A percentile compares a stretch with the other conserved stretches of the same genome.
phyloP scores from a whole-genome alignment of 2,888 invertebrate genomes.

The Thyatira batis region DNA sequence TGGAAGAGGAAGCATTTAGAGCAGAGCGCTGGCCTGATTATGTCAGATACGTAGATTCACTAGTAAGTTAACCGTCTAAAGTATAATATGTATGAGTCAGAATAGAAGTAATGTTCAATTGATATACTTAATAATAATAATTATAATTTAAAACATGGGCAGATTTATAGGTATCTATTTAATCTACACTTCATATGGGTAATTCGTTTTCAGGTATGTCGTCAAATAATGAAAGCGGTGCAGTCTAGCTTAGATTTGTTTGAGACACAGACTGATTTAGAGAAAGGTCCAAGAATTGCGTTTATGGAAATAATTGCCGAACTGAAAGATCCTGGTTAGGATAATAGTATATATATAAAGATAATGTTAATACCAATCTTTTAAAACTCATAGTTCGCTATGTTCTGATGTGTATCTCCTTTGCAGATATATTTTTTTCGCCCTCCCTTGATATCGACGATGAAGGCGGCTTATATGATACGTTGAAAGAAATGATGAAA shows the following conservation, averaged over 20 bases:
- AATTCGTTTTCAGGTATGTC: slow-evolving; percentile 64
- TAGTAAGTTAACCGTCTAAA: slow-evolving; percentile 61
- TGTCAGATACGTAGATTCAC: slow-evolving; percentile 71
- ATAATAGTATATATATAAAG: too few relatives aligned
- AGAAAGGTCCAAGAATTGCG: slow-evolving; percentile 82
- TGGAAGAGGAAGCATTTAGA: slow-evolving; percentile 65
- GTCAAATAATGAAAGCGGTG: slow-evolving; percentile 71
- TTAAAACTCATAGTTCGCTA: too few relatives aligned
- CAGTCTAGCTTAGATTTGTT: slow-evolving; percentile 82
- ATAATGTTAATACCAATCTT: too few relatives aligned
- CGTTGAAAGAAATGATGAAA: slow-evolving; percentile 86
- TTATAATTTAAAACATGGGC: too few relatives aligned
- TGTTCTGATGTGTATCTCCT: slow-evolving; percentile 4
- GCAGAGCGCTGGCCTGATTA: slow-evolving; percentile 75
- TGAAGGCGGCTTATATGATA: slow-evolving; percentile 85
- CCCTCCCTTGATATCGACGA: slow-evolving; percentile 88
- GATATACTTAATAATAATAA: too few relatives aligned
- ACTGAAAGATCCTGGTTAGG: slow-evolving; percentile 85
- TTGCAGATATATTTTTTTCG: slow-evolving; percentile 84
- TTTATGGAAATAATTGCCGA: slow-evolving; percentile 90
- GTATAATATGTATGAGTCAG: too few relatives aligned
- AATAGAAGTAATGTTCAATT: too few relatives aligned
- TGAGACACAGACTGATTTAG: slow-evolving; percentile 82
- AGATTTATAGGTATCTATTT: too few relatives aligned
- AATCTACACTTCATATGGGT: too few relatives aligned